Conservation (phyloP, 1,140 invertebrate genomes). For the Caenorhabditis tropicalis region DNA sequence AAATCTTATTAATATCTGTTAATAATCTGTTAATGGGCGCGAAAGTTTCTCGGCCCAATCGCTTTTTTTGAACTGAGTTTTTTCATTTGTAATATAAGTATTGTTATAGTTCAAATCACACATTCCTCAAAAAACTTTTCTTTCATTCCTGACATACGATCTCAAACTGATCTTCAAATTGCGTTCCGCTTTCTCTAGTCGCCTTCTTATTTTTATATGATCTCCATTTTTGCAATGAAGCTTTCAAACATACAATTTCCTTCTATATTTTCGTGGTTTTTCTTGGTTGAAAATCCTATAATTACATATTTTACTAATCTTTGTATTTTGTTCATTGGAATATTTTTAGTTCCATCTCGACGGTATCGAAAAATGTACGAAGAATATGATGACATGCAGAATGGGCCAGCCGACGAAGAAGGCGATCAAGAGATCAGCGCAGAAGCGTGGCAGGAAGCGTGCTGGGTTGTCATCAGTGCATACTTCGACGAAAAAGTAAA, state of each 20-base stretch:
- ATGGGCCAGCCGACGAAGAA: slow-evolving; percentile 60
- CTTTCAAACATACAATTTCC: no score
- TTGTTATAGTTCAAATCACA: no score
- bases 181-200: background rate
- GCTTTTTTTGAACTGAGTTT: no score
- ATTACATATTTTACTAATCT: background rate
- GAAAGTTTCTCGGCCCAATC: no score
- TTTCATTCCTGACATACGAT: background rate
- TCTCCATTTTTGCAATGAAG: slow-evolving; percentile 31
- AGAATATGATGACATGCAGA: slow-evolving; percentile 51
- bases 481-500: slow-evolving; percentile 94
- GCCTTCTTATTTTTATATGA: background rate
- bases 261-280: slow-evolving; percentile 41
- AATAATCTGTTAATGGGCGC: background rate
- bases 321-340: background rate
- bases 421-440: background rate
- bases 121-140: no score
- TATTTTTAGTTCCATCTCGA: background rate
- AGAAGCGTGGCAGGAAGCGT: slow-evolving; percentile 97
- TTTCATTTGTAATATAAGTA: no score
- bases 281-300: background rate
- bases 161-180: background rate
- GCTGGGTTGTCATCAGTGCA: slow-evolving; percentile 98
- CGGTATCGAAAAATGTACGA: slow-evolving; percentile 11
- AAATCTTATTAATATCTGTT: no score